Base-by-base conservation (phyloP, 1,140 invertebrate genomes). In the Hypsibius dujardini region DNA sequence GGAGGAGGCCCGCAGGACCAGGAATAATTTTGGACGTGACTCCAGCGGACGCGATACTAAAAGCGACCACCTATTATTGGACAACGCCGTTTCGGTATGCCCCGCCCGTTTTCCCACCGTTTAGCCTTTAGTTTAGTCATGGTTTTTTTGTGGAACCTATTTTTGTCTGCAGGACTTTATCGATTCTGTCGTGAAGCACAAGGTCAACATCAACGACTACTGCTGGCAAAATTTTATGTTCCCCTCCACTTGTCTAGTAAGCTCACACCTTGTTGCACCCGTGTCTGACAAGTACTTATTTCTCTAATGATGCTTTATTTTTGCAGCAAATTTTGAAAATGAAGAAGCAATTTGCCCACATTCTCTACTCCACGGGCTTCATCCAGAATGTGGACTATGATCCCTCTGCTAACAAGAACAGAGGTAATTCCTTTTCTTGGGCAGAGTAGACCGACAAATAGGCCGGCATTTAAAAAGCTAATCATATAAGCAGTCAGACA, bases 171-270 rank as follows among this genome's bases (percentile, higher is more conserved):
- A 56, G 50, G 50, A 56, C n/a, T 56, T 12, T 56, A n/a, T 56
- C 7, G 50, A 56, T 56, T 56, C 7, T n/a, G 50, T 56, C 7
- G n/a, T 56, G 7, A 74, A 77, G 1, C 73, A 75, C 1, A 74
- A 76, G n/a, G 76, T 80, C 14, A 75, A 78, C 12, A 82, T 80
- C 3, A 74, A 80, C 0, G 75, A 81, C 0, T 94, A 88, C 76
- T 90, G 89, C 72, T 84, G 84, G 71, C 78, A 86, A 1, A 83
- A 90, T 78, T 94, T 87, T 76, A 80, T 95, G 0, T 89, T 88
- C 0, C 76, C 77, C 2, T 84, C 82, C 70, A 90, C 87, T 0
- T 78, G 91, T 7, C 67, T 70, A 70, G 78, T 78, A 72, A 70
- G 75, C 74, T 47, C 28, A 74, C 56, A 45, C 1, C 73, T 46